A percentile compares a stretch with the other conserved stretches of the same genome.
These are phyloP conservation scores for Nycteola revayana DNA, from an alignment of 2,888 invertebrate species.

Conservation along the genomic window DNA sequence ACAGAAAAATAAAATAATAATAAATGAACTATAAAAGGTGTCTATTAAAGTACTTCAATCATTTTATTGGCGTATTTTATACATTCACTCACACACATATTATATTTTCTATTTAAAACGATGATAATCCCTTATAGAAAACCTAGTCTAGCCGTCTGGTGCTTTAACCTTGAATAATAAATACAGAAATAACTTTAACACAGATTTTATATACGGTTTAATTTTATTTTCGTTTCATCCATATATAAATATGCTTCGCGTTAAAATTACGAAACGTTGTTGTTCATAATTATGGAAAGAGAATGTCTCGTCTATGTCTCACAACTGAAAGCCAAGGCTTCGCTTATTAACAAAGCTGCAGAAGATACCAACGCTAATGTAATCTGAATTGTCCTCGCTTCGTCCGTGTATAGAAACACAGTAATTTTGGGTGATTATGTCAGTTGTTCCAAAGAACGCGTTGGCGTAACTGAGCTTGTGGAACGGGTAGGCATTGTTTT, in stretches of 20 bases:
- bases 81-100: too few relatives aligned
- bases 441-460: slow-evolving; percentile 64
- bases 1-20: too few relatives aligned
- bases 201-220: too few relatives aligned
- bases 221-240: too few relatives aligned
- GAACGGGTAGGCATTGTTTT: slow-evolving; percentile 58
- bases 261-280: slow-evolving; percentile 48
- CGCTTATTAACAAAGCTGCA: slow-evolving; percentile 59
- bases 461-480: slow-evolving; percentile 55
- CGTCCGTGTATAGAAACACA: slow-evolving; percentile 52
- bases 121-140: too few relatives aligned
- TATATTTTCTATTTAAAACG: too few relatives aligned
- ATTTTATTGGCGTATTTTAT: too few relatives aligned
- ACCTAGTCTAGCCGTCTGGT: too few relatives aligned
- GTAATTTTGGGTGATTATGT: slow-evolving; percentile 71
- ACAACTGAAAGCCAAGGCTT: slow-evolving; percentile 65
- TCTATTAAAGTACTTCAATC: too few relatives aligned
- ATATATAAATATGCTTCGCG: slow-evolving; percentile 30
- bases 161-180: too few relatives aligned
- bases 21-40: too few relatives aligned
- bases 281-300: slow-evolving; percentile 55
- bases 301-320: slow-evolving; percentile 64
- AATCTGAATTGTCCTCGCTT: slow-evolving; percentile 58
- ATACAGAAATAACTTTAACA: too few relatives aligned
- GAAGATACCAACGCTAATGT: slow-evolving; percentile 49